A percentile compares a stretch with the other conserved stretches of the same genome.
phyloP scores from a whole-genome alignment of 2,888 invertebrate species.

The Asteroscopus sphinx region DNA sequence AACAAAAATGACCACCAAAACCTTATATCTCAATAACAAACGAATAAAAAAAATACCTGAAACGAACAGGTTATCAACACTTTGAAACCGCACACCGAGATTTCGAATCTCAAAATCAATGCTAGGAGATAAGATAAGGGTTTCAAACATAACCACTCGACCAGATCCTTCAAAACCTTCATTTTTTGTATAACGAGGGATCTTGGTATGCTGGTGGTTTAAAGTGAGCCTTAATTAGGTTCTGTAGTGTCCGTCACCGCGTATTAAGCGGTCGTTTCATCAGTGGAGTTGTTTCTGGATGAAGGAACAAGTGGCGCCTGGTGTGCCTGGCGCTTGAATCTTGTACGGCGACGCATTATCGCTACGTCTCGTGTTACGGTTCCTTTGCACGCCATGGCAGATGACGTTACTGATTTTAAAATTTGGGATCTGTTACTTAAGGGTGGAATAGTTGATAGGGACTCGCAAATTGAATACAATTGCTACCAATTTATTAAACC shows the following conservation, averaged over 20 bases:
- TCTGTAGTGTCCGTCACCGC: constrained; percentile 85
- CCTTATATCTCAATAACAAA: constrained; percentile 57
- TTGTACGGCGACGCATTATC: constrained; percentile 77
- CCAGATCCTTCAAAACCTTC: constrained; percentile 53
- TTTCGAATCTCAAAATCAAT: constrained; percentile 84
- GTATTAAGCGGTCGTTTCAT: constrained; percentile 87
- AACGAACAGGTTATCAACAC: constrained; percentile 64
- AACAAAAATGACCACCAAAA: constrained; percentile 37
- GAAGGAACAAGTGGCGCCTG: constrained; percentile 82
- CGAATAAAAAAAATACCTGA: constrained; percentile 57
- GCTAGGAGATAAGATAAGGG: constrained; percentile 85
- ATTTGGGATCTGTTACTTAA: constrained; percentile 9
- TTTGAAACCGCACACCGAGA: constrained; percentile 85
- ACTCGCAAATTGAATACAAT: background rate
- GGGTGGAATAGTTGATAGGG: background rate
- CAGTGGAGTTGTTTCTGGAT: constrained; percentile 85
- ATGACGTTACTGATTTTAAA: constrained; percentile 42
- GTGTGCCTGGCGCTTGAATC: constrained; percentile 70
- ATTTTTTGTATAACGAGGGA: constrained; percentile 31
- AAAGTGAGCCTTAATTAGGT: constrained; percentile 85
- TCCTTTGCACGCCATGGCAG: constrained; percentile 33
- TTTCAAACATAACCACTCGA: constrained; percentile 66
- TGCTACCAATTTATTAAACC: too few species aligned
- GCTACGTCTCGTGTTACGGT: constrained; percentile 79
- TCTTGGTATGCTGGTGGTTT: constrained; percentile 64